Conservation (phyloP, 2,888 invertebrate genomes). For the Zaprionus obscuricornis region DNA sequence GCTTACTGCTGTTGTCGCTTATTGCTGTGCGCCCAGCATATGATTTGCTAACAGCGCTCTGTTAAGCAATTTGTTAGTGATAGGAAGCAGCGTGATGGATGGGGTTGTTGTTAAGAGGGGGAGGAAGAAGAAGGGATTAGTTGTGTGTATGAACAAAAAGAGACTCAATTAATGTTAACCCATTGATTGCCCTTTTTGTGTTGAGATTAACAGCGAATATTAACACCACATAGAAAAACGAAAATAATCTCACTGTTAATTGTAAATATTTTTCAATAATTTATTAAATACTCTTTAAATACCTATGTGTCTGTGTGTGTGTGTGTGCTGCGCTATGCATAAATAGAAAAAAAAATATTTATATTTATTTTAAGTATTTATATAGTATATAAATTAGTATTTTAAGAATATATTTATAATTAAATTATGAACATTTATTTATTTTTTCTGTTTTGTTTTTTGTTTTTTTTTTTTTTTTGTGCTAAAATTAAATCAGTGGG, state of each 20-base stretch:
- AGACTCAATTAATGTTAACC: slow-evolving; percentile 29
- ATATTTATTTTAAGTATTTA: too few relatives aligned
- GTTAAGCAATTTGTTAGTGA: slow-evolving; percentile 48
- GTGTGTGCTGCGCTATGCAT: too few relatives aligned
- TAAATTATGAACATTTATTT: too few relatives aligned
- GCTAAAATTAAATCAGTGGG: slow-evolving; percentile 30
- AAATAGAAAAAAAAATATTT: neutral
- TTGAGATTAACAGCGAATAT: slow-evolving; percentile 32
- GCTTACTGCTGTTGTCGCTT: slow-evolving; percentile 28
- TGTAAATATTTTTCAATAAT: neutral
- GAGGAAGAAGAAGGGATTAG: too few relatives aligned
- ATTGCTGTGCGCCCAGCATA: slow-evolving; percentile 60
- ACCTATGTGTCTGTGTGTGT: too few relatives aligned
- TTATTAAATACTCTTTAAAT: too few relatives aligned
- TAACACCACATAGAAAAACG: slow-evolving; percentile 15
- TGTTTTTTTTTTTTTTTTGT: neutral
- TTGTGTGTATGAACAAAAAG: too few relatives aligned
- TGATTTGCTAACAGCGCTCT: slow-evolving; percentile 50
- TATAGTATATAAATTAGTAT: too few relatives aligned
- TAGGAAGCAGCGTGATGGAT: too few relatives aligned
- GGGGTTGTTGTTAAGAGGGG: too few relatives aligned
- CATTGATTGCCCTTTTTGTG: slow-evolving; percentile 21
- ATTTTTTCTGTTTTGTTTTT: too few relatives aligned
- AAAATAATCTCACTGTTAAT: slow-evolving; percentile 6
- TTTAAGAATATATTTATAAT: too few relatives aligned